Percentiles rank a stretch among this genome's conserved stretches.
Evolutionary conservation across 2,797 vertebrate genomes (phyloP).

Genomic region (Lithobates pipiens): DNA sequence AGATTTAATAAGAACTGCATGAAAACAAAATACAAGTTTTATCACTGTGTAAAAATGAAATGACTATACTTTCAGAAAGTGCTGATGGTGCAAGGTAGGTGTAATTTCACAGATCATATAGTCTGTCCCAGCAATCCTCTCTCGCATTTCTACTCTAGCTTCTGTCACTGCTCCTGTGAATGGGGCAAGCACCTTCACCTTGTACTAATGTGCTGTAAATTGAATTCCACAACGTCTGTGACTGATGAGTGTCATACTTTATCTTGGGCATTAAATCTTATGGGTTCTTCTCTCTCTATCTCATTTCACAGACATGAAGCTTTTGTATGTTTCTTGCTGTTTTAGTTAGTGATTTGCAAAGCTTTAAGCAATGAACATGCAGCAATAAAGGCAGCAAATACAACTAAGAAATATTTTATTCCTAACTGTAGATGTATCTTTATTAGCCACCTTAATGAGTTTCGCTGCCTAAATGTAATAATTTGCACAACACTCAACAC

Average conservation of each 20-base stretch:
- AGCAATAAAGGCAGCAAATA: not conserved
- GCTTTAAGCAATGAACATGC: not conserved
- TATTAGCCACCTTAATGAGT: too few species aligned
- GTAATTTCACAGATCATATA: constrained; percentile 63
- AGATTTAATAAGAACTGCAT: constrained; percentile 20
- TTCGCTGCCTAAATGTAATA: too few species aligned
- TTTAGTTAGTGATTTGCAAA: not conserved
- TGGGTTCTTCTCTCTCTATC: constrained; percentile 16
- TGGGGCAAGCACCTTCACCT: constrained; percentile 51
- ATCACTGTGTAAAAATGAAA: constrained; percentile 31
- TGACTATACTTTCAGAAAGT: constrained; percentile 41
- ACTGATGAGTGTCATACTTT: constrained; percentile 47
- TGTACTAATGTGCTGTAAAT: constrained; percentile 49
- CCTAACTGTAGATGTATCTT: too few species aligned
- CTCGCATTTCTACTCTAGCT: constrained; percentile 31
- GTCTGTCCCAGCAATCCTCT: constrained; percentile 50
- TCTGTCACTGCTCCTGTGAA: constrained; percentile 29
- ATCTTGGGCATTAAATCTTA: constrained; percentile 30
- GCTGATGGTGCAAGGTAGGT: constrained; percentile 56
- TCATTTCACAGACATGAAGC: not conserved
- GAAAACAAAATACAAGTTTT: constrained; percentile 47
- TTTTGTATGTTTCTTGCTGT: not conserved
- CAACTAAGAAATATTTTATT: not conserved
- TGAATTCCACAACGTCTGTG: constrained; percentile 40
- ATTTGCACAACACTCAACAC: too few species aligned